Base-by-base conservation (phyloP, 2,113 vertebrate species). In the Leptodactylus fuscus region DNA sequence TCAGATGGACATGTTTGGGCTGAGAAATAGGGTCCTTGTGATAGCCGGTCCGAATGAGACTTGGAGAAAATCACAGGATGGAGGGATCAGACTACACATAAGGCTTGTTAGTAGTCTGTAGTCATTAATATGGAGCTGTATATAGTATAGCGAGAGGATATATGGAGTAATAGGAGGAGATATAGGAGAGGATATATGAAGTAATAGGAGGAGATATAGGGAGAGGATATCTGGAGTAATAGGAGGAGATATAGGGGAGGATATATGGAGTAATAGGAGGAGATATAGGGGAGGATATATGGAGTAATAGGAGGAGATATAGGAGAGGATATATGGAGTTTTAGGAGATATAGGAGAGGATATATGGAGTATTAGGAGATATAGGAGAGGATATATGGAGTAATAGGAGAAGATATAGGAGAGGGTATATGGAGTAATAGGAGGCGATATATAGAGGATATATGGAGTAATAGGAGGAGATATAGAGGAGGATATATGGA, bases 121-220 rank as follows among this genome's bases (percentile, higher is more conserved):
- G 9, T 41, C 9, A 41, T 41, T 5, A 9, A 41, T 5, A 41
- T 41, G 41, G 41, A 41, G 41, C 5, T 18, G 4, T 53, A 18
- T 53, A 20, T 6, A 10, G 6, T n/a, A 58, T 58, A 58, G 53
- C n/a, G 16, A 51, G 53, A 58, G 53, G 53, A 7, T 58, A 58
- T 58, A 58, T 58, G 20, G 53, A 8, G 53, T 58, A 27, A 60
- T 27, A 11, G 55, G n/a, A 60, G 55, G 55, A 60, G 55, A 60
- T 60, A 60, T 60, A 60, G 7, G 2, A 6, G 51, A 27, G n/a
- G 55, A 1, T 60, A 60, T 60, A 60, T 60, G 55, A n/a, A 12
- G n/a, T 65, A 34, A 67, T 67, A 67, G 62, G 60, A 62, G 60
- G 12, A 34, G 27, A 67, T 67, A 67, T 67, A 67, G 62, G 62